Base-by-base conservation (phyloP, 1,140 invertebrate genomes). In the Drosophila eugracilis region DNA sequence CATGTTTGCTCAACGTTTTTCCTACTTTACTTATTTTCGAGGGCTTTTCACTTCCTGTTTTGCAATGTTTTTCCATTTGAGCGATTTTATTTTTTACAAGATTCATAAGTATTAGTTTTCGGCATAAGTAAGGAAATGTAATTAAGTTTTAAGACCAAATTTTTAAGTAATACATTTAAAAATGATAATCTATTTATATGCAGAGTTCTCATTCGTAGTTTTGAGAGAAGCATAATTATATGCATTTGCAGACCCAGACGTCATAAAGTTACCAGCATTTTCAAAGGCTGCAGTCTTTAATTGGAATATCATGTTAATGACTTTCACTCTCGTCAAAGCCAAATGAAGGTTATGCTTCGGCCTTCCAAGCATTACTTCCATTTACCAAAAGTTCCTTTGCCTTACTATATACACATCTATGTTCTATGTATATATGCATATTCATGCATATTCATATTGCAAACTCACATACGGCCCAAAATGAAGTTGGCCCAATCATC, bases 401-500 rank as follows among this genome's bases (percentile, higher is more conserved):
- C 42, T 9, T 14, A 15, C 10, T 15, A 10, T n/a, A 5, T 15
- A 19, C 44, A 10, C 3, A 32, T 3, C 9, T n/a, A 32, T n/a
- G n/a, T n/a, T n/a, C n/a, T n/a, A 3, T 12, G 10, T n/a, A 32
- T 22, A 42, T 50, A 37, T 54, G n/a, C n/a, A 32, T 32, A 32
- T 2, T 76, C 69, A 79, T 85, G 76, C 81, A 85, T 84, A 80
- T 76, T 76, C 55, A 79, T 78, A 48, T 55, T 30, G 28, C 19
- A 49, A 10, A 21, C 52, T 41, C 77, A 60, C 79, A 72, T 66
- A 75, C 70, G 50, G 47, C 60, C 83, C 55, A 66, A 78, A 78
- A 86, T 70, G 83, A 78, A 81, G 83, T 75, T 78, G 62, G 59
- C 59, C 81, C 84, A 85, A 81, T 88, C 81, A 86, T 81, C 83